Conservation (phyloP, 2,113 vertebrate species). For the Parus major region DNA sequence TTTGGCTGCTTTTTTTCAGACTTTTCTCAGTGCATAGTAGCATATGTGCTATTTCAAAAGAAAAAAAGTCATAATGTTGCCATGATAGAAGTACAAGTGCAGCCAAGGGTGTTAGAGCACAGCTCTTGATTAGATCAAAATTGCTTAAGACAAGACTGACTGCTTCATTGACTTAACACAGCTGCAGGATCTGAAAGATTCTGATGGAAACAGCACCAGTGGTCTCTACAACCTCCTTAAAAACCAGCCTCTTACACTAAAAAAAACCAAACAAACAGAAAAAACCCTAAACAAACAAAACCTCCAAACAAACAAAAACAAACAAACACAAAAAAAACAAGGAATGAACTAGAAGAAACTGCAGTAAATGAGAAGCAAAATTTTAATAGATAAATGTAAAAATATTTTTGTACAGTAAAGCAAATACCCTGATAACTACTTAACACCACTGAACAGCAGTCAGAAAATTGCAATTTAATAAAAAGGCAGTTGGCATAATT, state of each 20-base stretch:
- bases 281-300: not conserved
- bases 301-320: not conserved
- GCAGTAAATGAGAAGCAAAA: not conserved
- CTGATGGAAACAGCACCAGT: not conserved
- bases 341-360: not conserved
- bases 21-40: not conserved
- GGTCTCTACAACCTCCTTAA: not conserved
- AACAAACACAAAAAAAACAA: not conserved
- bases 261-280: not conserved
- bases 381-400: slow-evolving; percentile 19
- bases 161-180: slow-evolving; percentile 37
- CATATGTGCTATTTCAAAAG: slow-evolving; percentile 19
- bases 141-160: slow-evolving; percentile 48
- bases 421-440: slow-evolving; percentile 7
- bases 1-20: not conserved
- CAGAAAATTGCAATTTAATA: slow-evolving; percentile 26
- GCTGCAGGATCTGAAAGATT: slow-evolving; percentile 27
- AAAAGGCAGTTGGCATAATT: not conserved
- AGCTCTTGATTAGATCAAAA: slow-evolving; percentile 48
- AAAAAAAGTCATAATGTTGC: slow-evolving; percentile 3
- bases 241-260: not conserved
- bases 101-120: slow-evolving; percentile 32
- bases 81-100: slow-evolving; percentile 28
- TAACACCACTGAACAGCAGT: slow-evolving; percentile 7
- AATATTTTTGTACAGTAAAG: slow-evolving; percentile 17